Percentiles rank a stretch among this genome's conserved stretches.
phyloP scores from a whole-genome alignment of 92 coral and sea anemone species.

The Scolanthus callimorphus region DNA sequence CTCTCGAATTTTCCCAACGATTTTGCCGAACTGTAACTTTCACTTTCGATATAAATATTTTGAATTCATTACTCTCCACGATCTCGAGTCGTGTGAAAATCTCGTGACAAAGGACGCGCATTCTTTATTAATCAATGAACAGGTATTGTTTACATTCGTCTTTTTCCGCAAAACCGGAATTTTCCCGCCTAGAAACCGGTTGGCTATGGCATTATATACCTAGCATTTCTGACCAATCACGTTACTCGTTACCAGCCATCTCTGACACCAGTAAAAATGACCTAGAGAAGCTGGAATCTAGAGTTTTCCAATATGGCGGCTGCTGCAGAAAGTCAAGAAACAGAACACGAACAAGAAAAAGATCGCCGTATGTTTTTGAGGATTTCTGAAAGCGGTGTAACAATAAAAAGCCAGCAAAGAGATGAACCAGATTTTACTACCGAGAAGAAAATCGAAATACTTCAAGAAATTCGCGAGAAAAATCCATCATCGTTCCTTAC shows the following conservation, averaged over 20 bases:
- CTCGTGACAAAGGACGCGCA: constrained; percentile 66
- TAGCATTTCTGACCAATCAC: not conserved
- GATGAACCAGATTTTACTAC: constrained; percentile 77
- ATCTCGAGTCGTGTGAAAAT: constrained; percentile 52
- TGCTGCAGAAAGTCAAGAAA: not conserved
- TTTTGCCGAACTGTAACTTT: too few relatives aligned
- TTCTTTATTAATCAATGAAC: constrained; percentile 61
- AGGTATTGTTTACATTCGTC: constrained; percentile 9
- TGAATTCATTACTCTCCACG: too few relatives aligned
- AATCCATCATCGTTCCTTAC: constrained; percentile 66
- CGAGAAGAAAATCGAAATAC: constrained; percentile 62
- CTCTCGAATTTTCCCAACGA: too few relatives aligned
- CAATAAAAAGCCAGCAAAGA: constrained; percentile 78
- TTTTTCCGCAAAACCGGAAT: constrained; percentile 18
- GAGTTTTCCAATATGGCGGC: constrained; percentile 72
- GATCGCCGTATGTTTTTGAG: constrained; percentile 50
- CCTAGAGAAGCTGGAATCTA: constrained; percentile 26
- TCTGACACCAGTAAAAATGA: not conserved
- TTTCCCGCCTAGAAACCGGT: constrained; percentile 34
- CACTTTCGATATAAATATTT: too few relatives aligned
- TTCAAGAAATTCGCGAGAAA: constrained; percentile 43
- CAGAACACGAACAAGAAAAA: not conserved
- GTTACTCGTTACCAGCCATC: not conserved
- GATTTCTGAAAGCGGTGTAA: constrained; percentile 56
- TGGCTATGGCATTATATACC: too few relatives aligned